Percentiles rank a stretch among this genome's conserved stretches.
Conservation (phyloP, 2,113 vertebrate species). For the Alosa alosa region DNA sequence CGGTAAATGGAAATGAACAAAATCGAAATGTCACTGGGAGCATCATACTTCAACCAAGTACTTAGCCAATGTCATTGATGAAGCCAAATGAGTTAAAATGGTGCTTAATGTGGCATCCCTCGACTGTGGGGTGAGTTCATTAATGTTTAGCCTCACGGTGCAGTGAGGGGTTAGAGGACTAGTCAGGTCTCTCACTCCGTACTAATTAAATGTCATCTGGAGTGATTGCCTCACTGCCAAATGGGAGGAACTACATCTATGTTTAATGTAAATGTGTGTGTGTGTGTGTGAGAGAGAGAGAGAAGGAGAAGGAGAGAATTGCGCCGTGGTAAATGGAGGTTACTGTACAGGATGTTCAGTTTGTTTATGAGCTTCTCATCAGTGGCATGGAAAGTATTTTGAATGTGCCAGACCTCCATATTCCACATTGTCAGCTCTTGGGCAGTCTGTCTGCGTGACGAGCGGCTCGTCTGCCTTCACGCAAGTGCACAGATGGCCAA, state of each 20-base stretch:
- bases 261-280: slow-evolving; percentile 2
- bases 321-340: not conserved
- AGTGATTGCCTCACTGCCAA: slow-evolving; percentile 16
- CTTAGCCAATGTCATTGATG: not conserved
- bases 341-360: not conserved
- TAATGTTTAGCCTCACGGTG: not conserved
- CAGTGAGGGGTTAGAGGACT: not conserved
- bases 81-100: not conserved
- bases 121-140: not conserved
- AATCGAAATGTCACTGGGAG: too few species aligned
- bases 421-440: not conserved
- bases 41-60: too few species aligned
- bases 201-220: slow-evolving; percentile 7
- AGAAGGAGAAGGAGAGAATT: not conserved
- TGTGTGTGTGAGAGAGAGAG: not conserved
- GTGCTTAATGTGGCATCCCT: not conserved
- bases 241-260: slow-evolving; percentile 6
- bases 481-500: slow-evolving; percentile 61
- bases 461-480: not conserved
- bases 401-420: not conserved
- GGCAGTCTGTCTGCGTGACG: not conserved
- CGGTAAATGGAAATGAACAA: not conserved
- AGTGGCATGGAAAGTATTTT: not conserved
- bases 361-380: not conserved
- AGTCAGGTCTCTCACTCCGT: not conserved